Base-by-base conservation (phyloP, 2,113 vertebrate genomes). In the Nyctereutes procyonoides region DNA sequence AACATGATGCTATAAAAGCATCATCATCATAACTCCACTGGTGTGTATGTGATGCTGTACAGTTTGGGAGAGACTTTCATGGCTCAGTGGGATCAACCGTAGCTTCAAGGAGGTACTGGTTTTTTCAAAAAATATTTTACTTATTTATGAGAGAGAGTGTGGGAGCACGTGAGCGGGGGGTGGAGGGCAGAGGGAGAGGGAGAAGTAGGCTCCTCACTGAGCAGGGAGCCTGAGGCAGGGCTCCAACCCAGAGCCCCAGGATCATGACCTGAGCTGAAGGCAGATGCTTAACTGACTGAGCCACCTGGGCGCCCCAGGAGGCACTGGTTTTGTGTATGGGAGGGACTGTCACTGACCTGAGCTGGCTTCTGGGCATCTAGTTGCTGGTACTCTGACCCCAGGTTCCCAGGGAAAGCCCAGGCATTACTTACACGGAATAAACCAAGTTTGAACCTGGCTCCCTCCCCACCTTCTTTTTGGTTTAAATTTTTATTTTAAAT, bases 381-480 rank as follows among this genome's bases (percentile, higher is more conserved):
- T 38, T 53, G 38, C 24, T 71, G 24, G 63, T 13, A 76, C 2
- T 38, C 80, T 30, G 55, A 58, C 19, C 22, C 58, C 56, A 60
- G 69, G 24, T 62, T 38, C 35, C 60, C 71, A 67, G 8, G 35
- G 30, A 85, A 79, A 8, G 24, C 11, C 19, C 60, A 53, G 63
- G 30, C 74, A 53, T 81, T 38, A 56, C 19, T 81, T 38, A 56
- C 19, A 30, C 30, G 38, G 62, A 38, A 58, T 3, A 71, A 58
- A 69, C 38, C 53, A 60, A 6, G 30, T 69, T 95, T 48, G 51
- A 77, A 58, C 13, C 71, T 69, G 48, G 30, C 12, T 85, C 26
- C 53, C 8, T 0, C 1, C 30, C 8, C 8, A 1, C 35, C 5
- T 32, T 51, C 16, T 43, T 85, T 63, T 32, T 15, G 3, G 4